phyloP scores from a whole-genome alignment of 2,888 invertebrate genomes.

The Melangyna quadrimaculata region DNA sequence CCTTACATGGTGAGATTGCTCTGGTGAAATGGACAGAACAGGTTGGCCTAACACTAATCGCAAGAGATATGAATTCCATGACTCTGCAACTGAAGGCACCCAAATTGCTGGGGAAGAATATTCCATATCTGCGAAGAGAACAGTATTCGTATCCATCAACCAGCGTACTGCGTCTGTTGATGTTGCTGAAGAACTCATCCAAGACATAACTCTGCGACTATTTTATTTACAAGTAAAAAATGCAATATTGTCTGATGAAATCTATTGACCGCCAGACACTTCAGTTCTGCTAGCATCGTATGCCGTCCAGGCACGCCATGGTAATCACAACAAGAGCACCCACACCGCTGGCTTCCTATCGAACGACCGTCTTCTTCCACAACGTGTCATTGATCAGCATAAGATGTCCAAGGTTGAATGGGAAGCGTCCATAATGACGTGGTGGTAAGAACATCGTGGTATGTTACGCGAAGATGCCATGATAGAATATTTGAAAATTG shows the following conservation, averaged over 20 bases:
- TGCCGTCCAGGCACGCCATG: constrained; percentile 98
- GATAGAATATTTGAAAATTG: constrained; percentile 99
- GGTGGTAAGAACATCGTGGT: constrained; percentile 98
- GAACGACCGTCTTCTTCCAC: constrained; percentile 96
- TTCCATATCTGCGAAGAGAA: too few relatives aligned
- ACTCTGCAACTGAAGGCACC: too few relatives aligned
- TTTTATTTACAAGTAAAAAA: constrained; percentile 98
- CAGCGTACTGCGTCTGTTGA: too few relatives aligned
- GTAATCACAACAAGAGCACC: constrained; percentile 92
- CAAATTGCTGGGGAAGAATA: too few relatives aligned
- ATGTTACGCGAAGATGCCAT: constrained; percentile 98
- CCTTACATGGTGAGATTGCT: too few relatives aligned
- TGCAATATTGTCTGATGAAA: constrained; percentile 97
- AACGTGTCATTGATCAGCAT: constrained; percentile 96
- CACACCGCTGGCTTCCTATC: constrained; percentile 94
- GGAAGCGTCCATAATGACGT: constrained; percentile 98
- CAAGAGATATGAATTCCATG: too few relatives aligned
- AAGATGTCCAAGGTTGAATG: constrained; percentile 99
- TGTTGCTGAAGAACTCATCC: constrained; percentile 99
- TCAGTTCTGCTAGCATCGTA: constrained; percentile 98
- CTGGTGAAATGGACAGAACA: too few relatives aligned
- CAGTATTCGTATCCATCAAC: too few relatives aligned
- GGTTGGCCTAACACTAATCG: too few relatives aligned
- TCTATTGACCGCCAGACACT: constrained; percentile 99
- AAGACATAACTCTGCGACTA: constrained; percentile 97